Base-by-base conservation (phyloP, 2,797 vertebrate genomes). In the Chelon auratus region DNA sequence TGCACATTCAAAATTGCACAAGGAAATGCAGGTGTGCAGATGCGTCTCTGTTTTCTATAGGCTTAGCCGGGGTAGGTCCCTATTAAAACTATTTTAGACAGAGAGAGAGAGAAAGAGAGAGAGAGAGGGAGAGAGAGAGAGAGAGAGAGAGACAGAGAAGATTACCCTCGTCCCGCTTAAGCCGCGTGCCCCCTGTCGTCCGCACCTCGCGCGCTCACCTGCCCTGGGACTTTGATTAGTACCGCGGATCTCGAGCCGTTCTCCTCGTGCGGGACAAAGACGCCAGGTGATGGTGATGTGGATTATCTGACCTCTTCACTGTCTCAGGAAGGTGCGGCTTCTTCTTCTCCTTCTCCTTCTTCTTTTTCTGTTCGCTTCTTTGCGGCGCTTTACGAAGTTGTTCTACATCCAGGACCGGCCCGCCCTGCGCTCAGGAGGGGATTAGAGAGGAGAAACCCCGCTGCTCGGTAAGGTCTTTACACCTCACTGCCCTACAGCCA, bases 391-490 rank as follows among this genome's bases (percentile, higher is more conserved):
- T 69, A 56, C 54, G 43, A 87, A 91, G 77, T 88, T 89, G 68
- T 42, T 76, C 67, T 36, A 17, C 58, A n/a, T 64, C 64, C 69
- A 66, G 77, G 58, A 18, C 15, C 48, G 70, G 72, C 40, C 84
- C 81, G 68, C 75, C 75, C 82, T 68, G 72, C 47, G 59, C 80
- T 33, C 83, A 56, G 78, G 67, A 80, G 76, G 20, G 87, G 89
- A 91, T 91, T 87, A 88, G 51, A 62, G 59, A 48, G 65, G 65
- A 63, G 77, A 54, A 26, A 64, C 51, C 75, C 72, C 50, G 76
- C 75, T 47, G 2, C 61, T 51, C 78, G 87, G 92, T 92, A 87
- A 92, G 85, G 77, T 83, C 53, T 68, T 78, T 52, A 76, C 70
- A 42, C 54, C 62, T 58, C 17, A 36, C 52, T 53, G 24, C 37